A percentile compares a stretch with the other conserved stretches of the same genome.
phyloP scores from a whole-genome alignment of 92 coral and sea anemone species.

The Diadumene lineata region DNA sequence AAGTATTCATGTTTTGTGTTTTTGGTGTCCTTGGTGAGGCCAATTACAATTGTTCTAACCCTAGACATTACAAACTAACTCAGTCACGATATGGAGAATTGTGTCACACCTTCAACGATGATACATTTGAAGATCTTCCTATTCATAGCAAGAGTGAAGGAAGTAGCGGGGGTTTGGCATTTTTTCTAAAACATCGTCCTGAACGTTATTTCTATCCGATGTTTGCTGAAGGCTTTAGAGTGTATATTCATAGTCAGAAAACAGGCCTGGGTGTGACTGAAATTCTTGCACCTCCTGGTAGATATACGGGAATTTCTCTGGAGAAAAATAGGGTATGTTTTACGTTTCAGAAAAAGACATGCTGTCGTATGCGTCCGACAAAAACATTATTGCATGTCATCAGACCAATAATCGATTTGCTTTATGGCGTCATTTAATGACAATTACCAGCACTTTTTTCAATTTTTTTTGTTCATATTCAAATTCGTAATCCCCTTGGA shows the following conservation, averaged over 20 bases:
- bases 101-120: slow-evolving; percentile 44
- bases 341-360: too few species aligned
- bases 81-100: slow-evolving; percentile 3
- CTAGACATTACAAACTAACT: slow-evolving; percentile 5
- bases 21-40: not conserved
- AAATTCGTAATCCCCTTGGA: too few species aligned
- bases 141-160: not conserved
- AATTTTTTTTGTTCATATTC: too few species aligned
- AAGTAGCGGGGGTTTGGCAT: not conserved
- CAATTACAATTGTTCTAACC: not conserved
- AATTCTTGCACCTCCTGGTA: not conserved
- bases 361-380: too few species aligned
- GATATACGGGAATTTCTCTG: not conserved
- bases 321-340: not conserved
- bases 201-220: not conserved
- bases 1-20: not conserved
- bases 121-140: not conserved
- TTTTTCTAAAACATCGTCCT: not conserved
- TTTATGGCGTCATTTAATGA: too few species aligned
- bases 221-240: not conserved
- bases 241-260: not conserved
- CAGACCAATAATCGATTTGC: too few species aligned
- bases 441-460: too few species aligned
- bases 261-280: not conserved
- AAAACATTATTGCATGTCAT: too few species aligned